Evolutionary conservation across 1,140 invertebrate species (phyloP), one percentile per base, ranked within the genome.

Genomic region (Drosophila fuyamai): DNA sequence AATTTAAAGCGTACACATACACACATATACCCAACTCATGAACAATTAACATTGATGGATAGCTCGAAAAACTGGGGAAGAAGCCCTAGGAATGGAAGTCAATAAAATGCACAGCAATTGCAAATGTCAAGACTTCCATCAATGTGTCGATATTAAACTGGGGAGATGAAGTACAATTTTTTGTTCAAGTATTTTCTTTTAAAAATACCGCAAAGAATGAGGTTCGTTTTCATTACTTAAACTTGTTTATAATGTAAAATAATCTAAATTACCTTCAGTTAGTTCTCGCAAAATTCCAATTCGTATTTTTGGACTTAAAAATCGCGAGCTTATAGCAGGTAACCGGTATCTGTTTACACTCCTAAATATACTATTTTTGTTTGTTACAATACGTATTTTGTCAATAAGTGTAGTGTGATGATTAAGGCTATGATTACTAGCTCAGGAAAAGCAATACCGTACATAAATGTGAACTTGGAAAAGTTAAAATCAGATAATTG

Each of bases 11-110:
- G 54, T 66, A 57, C 36, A 32, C 27, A 32, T 73, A 57, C 36
- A 32, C 27, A 27, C 32, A 51, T 36, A 35, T 50, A 59, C 65
- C 41, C 32, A 47, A 56, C 35, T 32, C 44, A 41, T 32, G 36
- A 46, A 62, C 83, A 88, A 86, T 86, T 86, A 86, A 83, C 82
- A 51, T 72, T 82, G 79, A 86, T 83, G 76, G 60, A 48, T 43
- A 38, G 46, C 63, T 51, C 41, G 43, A 10, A 23, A 53, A 38
- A 29, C 14, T 23, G 40, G 47, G 55, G 29, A 27, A 23, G 16
- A 29, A 35, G 32, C n/a, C n/a, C n/a, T 27, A 35, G 40, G 44
- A 35, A 59, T 59, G 60, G 50, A 59, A 60, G 77, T 77, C 74
- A 78, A 81, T 79, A 74, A 81, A 81, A 78, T 51, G 61, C 43